Conservation (phyloP, 2,113 vertebrate genomes). For the Hiodon tergisus region DNA sequence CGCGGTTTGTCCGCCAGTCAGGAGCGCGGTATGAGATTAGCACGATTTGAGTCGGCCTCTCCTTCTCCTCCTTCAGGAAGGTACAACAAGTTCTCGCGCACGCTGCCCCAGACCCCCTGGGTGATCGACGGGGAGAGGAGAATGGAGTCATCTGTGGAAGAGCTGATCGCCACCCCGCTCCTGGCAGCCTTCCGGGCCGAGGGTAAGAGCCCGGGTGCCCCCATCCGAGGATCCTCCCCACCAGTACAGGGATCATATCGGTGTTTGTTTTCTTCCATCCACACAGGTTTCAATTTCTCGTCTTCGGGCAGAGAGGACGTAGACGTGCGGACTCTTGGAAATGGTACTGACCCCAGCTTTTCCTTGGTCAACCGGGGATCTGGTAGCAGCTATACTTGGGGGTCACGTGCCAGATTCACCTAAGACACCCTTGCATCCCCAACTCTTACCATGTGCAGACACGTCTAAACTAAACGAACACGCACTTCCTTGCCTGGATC, state of each 20-base stretch:
- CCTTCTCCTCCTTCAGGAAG: constrained; percentile 62
- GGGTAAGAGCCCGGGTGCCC: constrained; percentile 57
- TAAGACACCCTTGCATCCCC: no score
- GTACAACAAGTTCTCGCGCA: constrained; percentile 94
- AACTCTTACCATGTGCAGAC: no score
- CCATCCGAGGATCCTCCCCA: no score
- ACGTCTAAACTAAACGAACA: no score
- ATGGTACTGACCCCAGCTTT: constrained; percentile 59
- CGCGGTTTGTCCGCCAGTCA: no score
- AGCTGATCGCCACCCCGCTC: constrained; percentile 84
- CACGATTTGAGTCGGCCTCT: not conserved
- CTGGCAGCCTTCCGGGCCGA: constrained; percentile 76
- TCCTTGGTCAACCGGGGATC: not conserved
- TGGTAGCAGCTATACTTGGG: not conserved
- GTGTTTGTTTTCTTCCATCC: constrained; percentile 26
- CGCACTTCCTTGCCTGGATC: no score
- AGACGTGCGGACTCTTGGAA: constrained; percentile 93
- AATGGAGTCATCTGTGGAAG: constrained; percentile 96
- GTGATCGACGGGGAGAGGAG: constrained; percentile 91
- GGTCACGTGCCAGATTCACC: no score
- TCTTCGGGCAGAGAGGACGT: constrained; percentile 97
- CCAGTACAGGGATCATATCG: not conserved
- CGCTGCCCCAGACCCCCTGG: constrained; percentile 94
- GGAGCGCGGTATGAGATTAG: no score
- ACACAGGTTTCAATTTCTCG: constrained; percentile 90